Conservation (phyloP, 2,113 vertebrate species). For the Rynchops niger region DNA sequence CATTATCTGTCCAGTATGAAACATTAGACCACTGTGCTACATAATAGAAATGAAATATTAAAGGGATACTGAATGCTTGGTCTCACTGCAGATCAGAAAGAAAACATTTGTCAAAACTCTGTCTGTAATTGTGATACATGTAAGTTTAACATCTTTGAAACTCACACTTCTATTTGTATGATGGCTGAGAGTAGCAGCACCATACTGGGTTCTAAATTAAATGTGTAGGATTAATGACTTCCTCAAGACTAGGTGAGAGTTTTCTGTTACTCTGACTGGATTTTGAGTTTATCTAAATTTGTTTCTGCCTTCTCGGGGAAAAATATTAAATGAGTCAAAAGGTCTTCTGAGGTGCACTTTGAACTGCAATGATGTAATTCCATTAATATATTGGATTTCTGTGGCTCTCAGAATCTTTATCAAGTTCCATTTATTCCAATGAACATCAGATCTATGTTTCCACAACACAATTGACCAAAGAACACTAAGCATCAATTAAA, state of each 20-base stretch:
- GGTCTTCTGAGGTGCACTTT: neutral
- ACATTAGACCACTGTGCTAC: neutral
- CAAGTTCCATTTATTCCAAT: neutral
- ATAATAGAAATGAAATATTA: constrained; percentile 28
- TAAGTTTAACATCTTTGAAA: constrained; percentile 30
- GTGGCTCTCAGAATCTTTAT: neutral
- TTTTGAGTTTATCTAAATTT: neutral
- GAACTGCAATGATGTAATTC: neutral
- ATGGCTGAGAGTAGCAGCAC: constrained; percentile 4
- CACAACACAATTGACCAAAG: neutral
- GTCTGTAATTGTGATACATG: neutral
- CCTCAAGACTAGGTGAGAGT: neutral
- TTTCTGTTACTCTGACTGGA: neutral
- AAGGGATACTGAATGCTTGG: neutral
- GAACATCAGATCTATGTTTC: neutral
- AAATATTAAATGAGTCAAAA: neutral
- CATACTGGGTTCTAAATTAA: constrained; percentile 50
- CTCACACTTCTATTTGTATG: neutral
- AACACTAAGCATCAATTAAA: neutral
- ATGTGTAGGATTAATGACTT: constrained; percentile 41
- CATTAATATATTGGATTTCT: neutral
- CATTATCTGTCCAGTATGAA: constrained; percentile 4
- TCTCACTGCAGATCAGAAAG: constrained; percentile 10
- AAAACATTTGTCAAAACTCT: neutral
- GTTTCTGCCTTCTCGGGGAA: neutral